Base-by-base conservation (phyloP, 2,797 vertebrate species). In the Knipowitschia caucasica region DNA sequence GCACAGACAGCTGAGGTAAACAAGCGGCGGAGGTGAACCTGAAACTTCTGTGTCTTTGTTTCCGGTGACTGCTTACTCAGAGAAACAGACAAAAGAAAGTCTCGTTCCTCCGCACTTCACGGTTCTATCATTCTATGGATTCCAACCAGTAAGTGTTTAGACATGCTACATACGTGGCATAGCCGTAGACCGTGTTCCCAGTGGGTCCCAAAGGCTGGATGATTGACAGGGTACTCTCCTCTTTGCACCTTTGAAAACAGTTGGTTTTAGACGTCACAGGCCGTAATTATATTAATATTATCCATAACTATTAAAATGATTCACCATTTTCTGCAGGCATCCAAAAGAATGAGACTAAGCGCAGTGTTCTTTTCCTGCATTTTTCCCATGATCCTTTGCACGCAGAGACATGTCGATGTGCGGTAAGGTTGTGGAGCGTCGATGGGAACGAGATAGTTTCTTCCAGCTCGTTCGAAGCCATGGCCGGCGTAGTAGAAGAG, bases 401-500 rank as follows among this genome's bases (percentile, higher is more conserved):
- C 92, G 0, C 93, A 94, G 62, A 95, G 86, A 39, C 94, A 94
- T 86, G 94, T 91, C 62, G 89, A 87, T 3, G 91, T 84, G 33
- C 53, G 52, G 9, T 94, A 94, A 0, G 92, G 92, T 10, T 92
- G 91, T 0, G 94, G 94, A 34, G 92, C 92, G 15, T 95, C 93
- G n/a, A 93, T 61, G 0, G 94, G 83, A 5, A 95, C 93, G 81
- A 95, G 78, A 80, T 95, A 95, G 80, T 95, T 95, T 69, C 92
- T 91, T 26, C 93, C 93, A 0, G 82, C 53, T 18, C 81, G 84
- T 56, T 95, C 94, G 0, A 93, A 95, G 0, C 94, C 94, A 0
- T 95, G 94, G 8, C 94, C 93, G 0, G 94, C 94, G 1, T 95
- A 95, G 85, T 95, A 95, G 83, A 95, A 95, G 12, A 95, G 40